These are phyloP conservation scores for Lacerta agilis DNA, from an alignment of 2,797 vertebrate genomes.

Conservation along the genomic window DNA sequence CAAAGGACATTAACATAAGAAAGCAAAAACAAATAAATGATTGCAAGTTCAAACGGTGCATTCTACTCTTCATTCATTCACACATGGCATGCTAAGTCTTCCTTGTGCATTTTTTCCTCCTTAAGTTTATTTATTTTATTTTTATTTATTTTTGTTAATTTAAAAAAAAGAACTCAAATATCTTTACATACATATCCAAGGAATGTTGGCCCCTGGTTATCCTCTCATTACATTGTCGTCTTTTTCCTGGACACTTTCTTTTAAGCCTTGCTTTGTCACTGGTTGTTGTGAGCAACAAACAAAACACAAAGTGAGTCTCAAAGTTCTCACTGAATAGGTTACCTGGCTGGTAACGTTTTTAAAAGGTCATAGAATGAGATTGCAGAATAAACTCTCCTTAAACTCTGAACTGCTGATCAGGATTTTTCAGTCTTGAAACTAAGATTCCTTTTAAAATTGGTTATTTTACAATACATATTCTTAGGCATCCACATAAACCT, in stretches of 20 bases:
- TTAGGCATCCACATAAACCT: neutral
- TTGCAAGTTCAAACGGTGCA: too few species aligned
- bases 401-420: neutral
- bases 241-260: neutral
- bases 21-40: too few species aligned
- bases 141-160: too few species aligned
- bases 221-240: neutral
- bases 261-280: neutral
- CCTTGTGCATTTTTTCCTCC: too few species aligned
- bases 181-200: neutral
- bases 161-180: too few species aligned
- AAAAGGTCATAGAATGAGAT: neutral
- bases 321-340: neutral
- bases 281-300: neutral
- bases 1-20: too few species aligned
- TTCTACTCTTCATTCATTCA: neutral
- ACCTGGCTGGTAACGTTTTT: neutral
- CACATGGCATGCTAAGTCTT: too few species aligned
- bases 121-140: too few species aligned
- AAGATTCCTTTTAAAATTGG: neutral
- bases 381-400: neutral
- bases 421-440: conserved; percentile 7
- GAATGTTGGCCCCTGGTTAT: neutral
- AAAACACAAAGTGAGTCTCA: neutral
- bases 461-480: neutral